Base-by-base conservation (phyloP, 2,113 vertebrate species). In the Jacana jacana region DNA sequence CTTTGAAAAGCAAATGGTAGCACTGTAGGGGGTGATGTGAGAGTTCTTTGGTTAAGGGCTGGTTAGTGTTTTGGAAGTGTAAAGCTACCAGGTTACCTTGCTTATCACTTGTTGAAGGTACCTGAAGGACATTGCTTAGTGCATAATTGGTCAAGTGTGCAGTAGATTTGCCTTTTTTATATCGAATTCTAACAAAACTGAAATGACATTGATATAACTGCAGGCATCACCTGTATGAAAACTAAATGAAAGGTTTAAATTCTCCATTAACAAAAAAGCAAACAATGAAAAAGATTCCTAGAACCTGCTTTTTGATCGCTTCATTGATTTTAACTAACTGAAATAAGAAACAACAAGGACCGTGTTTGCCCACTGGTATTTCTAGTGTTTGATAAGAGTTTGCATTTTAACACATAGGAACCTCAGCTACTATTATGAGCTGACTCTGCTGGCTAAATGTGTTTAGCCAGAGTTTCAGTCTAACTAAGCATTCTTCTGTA, bases 381-480 rank as follows among this genome's bases (percentile, higher is more conserved):
- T 85, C 7, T 37, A 64, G 52, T 83, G 64, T 69, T 79, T 81
- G 72, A 64, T 78, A 89, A 79, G 61, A 69, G 33, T 39, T 89
- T 72, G 40, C 70, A 31, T 73, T 93, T 96, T 88, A 89, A 82
- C 70, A 51, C n/a, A 8, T 6, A 81, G 63, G 40, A 94, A 78
- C 55, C 44, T 92, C 73, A 87, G 87, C 58, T 82, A 4, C 85
- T 91, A 2, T 78, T 81, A 24, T 71, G 81, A 91, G 63, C 69
- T 90, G 79, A 75, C 84, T 87, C 49, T 65, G 79, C 88, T 94
- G 96, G 63, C 68, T 81, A 72, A 96, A 70, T 95, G 35, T 95
- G 92, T 97, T 96, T 94, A 97, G 96, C 97, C 95, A 97, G 88
- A 87, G 94, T 95, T 97, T 97, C 95, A 72, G 48, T 97, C 88